Percentiles rank a stretch among this genome's conserved stretches.
Conservation (phyloP, 2,888 invertebrate species). For the Lasioglossum leucozonium region DNA sequence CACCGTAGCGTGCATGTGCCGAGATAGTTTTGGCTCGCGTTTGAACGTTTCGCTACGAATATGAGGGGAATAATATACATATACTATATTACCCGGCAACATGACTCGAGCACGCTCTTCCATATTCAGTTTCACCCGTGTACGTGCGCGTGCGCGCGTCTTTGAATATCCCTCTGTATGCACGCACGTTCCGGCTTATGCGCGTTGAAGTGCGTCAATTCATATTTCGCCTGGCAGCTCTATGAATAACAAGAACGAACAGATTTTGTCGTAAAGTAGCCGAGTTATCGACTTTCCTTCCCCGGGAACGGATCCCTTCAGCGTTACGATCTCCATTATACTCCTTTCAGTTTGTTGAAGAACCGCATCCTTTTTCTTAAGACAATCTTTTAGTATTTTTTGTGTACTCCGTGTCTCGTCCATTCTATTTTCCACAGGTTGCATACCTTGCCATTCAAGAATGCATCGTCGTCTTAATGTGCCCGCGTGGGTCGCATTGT, state of each 20-base stretch:
- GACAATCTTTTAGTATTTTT: background rate
- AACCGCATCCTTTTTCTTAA: background rate
- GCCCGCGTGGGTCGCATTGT: no score
- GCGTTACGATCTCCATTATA: constrained; percentile 2
- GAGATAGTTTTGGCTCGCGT: background rate
- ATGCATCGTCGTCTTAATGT: no score
- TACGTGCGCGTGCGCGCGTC: constrained; percentile 12
- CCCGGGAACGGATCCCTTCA: constrained; percentile 18
- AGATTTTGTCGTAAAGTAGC: constrained; percentile 44
- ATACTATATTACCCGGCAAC: constrained; percentile 10
- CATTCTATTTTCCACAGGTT: background rate
- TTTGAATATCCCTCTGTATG: constrained; percentile 23
- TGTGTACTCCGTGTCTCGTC: background rate
- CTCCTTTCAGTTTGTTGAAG: background rate
- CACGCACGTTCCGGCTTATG: constrained; percentile 15
- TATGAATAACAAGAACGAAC: constrained; percentile 58
- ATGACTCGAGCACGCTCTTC: background rate
- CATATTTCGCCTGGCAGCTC: constrained; percentile 56
- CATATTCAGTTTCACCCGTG: constrained; percentile 35
- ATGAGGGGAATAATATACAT: constrained; percentile 3
- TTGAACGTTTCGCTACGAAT: background rate
- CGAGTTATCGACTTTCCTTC: constrained; percentile 48
- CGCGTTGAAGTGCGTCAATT: constrained; percentile 45
- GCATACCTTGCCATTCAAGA: background rate
- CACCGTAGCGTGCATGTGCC: background rate